Evolutionary conservation across 2,797 vertebrate genomes (phyloP), one percentile per base, ranked within the genome.

Genomic region (Podarcis lilfordi): DNA sequence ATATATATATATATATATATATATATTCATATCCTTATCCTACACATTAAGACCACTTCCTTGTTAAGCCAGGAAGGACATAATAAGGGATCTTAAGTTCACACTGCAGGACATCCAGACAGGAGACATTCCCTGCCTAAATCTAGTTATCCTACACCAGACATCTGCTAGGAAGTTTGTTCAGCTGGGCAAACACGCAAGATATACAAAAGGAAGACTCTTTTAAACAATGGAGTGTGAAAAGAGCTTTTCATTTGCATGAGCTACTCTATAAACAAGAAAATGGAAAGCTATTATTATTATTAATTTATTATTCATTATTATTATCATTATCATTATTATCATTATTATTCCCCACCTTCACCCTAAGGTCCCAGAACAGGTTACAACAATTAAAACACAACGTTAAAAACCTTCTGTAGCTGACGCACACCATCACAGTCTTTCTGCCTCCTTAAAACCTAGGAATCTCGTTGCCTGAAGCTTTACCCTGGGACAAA

Each of bases 151-250:
- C 78, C 64, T 55, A 78, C 45, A 40, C 8, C 81, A 88, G 66
- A 84, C 87, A 88, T 88, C 87, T 88, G 74, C 81, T 71, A 84
- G 87, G 87, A 88, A 84, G 87, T 88, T 88, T 88, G 66, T 83
- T 84, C 87, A 88, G 87, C 87, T 88, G 87, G 87, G 75, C 81
- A 88, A 88, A 88, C 77, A 86, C 8, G 43, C 87, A 88, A 88
- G 81, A 76, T 69, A 59, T 64, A 71, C 10, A 35, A 83, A 88
- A 84, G 81, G 64, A 88, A 82, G 32, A n/a, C 25, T 84, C 32
- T 77, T 40, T 84, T 68, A 69, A 83, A 82, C 86, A 88, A 84
- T 84, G 45, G 64, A n/a, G 81, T 59, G 19, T 59, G 66, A 83
- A 88, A 64, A 50, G 40, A 68, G 40, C n/a, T 59, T 83, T 83